Conservation (phyloP, 2,888 invertebrate genomes). For the Eudasyphora cyanicolor region DNA sequence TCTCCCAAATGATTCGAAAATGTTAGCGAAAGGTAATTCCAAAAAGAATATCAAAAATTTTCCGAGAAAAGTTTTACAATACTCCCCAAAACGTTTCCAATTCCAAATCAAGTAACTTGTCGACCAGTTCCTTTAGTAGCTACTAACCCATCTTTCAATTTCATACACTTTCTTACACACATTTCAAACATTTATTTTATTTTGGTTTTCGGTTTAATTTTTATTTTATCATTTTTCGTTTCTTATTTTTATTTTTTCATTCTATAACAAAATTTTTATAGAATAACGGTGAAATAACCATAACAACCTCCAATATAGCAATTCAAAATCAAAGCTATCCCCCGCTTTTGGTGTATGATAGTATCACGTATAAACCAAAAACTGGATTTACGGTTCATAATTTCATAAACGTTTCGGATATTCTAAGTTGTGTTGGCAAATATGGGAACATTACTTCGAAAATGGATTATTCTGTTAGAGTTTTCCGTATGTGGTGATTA, state of each 20-base stretch:
- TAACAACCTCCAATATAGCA: slow-evolving; percentile 68
- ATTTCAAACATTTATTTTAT: background rate
- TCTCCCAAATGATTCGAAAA: no score
- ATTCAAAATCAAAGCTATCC: slow-evolving; percentile 66
- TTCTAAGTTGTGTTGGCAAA: slow-evolving; percentile 66
- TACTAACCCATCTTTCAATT: background rate
- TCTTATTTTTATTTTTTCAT: slow-evolving; percentile 5
- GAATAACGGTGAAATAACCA: slow-evolving; percentile 65
- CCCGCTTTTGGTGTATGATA: slow-evolving; percentile 51
- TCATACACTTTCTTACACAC: background rate
- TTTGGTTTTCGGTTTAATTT: slow-evolving; percentile 16
- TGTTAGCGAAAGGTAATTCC: background rate
- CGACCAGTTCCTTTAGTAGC: background rate
- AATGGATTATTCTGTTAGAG: slow-evolving; percentile 39
- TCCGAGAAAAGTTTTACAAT: background rate
- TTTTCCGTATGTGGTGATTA: slow-evolving; percentile 59
- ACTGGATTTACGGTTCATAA: slow-evolving; percentile 71
- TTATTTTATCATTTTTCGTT: background rate
- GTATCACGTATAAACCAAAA: slow-evolving; percentile 69
- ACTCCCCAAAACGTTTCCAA: background rate
- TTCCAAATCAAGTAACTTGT: background rate
- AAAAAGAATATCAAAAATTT: background rate
- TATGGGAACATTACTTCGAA: slow-evolving; percentile 47
- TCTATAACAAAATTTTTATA: slow-evolving; percentile 39
- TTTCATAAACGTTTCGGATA: slow-evolving; percentile 58